phyloP scores from a whole-genome alignment of 2,888 invertebrate species.

The Drosophila peninsularis region DNA sequence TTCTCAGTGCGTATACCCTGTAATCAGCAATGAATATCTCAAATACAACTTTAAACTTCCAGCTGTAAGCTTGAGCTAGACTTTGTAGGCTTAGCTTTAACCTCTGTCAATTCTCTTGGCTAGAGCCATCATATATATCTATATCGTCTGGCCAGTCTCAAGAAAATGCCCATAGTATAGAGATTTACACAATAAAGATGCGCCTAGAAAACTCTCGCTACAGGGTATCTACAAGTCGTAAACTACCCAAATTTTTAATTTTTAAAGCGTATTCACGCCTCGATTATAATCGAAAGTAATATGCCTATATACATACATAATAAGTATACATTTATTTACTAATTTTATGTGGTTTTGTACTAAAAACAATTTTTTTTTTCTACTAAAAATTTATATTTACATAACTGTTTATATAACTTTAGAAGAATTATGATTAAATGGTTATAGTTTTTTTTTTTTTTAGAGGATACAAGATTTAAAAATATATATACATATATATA shows the following conservation, averaged over 20 bases:
- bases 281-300: background rate
- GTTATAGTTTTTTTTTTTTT: background rate
- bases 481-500: background rate
- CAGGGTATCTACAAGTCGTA: background rate
- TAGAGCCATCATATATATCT: too few relatives aligned
- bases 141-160: too few relatives aligned
- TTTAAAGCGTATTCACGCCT: background rate
- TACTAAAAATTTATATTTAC: too few relatives aligned
- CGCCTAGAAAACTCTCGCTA: too few relatives aligned
- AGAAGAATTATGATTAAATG: background rate
- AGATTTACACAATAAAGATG: too few relatives aligned
- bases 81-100: background rate
- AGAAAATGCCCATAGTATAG: too few relatives aligned
- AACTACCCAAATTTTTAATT: background rate
- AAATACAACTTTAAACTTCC: background rate
- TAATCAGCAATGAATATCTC: background rate
- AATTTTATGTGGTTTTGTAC: background rate
- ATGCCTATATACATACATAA: background rate
- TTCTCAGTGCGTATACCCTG: conserved; percentile 2
- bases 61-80: background rate
- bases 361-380: background rate
- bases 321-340: background rate
- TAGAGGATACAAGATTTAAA: background rate
- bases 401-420: background rate
- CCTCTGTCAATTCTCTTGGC: background rate